Base-by-base conservation (phyloP, 2,888 invertebrate genomes). In the Drosophila quinaria region DNA sequence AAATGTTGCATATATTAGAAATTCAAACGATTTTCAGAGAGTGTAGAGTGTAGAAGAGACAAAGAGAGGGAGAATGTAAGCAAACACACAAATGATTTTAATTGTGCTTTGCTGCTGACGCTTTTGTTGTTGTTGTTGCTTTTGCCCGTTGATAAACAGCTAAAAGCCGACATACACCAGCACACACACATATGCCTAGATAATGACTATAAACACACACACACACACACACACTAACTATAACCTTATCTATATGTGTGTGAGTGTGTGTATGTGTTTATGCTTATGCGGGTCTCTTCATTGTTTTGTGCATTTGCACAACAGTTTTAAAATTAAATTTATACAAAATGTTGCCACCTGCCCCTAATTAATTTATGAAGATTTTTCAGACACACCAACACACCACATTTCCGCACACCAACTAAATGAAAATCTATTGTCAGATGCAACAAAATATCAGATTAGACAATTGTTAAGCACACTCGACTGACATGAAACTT, bases 41-140 rank as follows among this genome's bases (percentile, higher is more conserved):
- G 0, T n/a, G n/a, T n/a, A 15, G n/a, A 47, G n/a, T 11, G 3
- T 4, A n/a, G 44, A 1, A 61, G 13, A 9, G n/a, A 50, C 3
- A 31, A 10, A n/a, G 9, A 22, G 42, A 17, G 15, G 5, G 41
- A 33, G 15, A 25, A 19, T 19, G 51, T 33, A 17, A 17, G 42
- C 29, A 42, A 39, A 17, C 50, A 63, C 52, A 65, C 59, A 74
- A 67, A 49, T 51, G 63, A 62, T 62, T 67, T 68, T 68, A 78
- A 68, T 67, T 74, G 54, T 65, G 42, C 33, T 51, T 50, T 37
- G 49, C 37, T 41, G 49, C 55, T 19, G 42, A 19, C 58, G 44
- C 15, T 35, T 50, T 50, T 41, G 54, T 50, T 19, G 37, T 19
- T 61, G 44, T 22, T 35, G 55, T 55, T 41, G 54, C 10, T 49